Evolutionary conservation across 1,140 invertebrate species (phyloP).

Genomic region (Diprion similis): DNA sequence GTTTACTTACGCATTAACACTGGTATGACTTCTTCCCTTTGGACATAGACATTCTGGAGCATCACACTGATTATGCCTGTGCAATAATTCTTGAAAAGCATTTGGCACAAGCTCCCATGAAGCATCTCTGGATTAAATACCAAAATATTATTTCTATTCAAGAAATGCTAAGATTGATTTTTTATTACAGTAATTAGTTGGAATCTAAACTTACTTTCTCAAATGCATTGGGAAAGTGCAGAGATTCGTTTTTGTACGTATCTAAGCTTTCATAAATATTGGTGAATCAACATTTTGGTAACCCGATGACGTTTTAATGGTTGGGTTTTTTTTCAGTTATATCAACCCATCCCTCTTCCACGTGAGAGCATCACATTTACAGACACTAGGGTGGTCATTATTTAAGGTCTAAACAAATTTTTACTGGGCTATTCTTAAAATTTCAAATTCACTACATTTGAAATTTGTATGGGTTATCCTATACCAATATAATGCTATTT

Average conservation of each 20-base stretch:
- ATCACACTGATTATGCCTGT: slow-evolving; percentile 67
- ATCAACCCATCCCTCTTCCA: too few species aligned
- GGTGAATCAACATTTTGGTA: background rate
- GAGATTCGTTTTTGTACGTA: background rate
- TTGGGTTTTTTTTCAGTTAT: too few species aligned
- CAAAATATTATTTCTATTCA: slow-evolving; percentile 17
- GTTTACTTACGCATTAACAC: slow-evolving; percentile 58
- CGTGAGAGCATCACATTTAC: too few species aligned
- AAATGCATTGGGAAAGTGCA: too few species aligned
- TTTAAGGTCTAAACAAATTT: too few species aligned
- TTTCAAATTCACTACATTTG: too few species aligned
- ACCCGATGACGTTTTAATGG: background rate
- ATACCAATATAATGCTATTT: too few species aligned
- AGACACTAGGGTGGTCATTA: too few species aligned
- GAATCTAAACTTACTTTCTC: background rate
- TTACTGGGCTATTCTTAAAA: too few species aligned
- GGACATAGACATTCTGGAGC: slow-evolving; percentile 65
- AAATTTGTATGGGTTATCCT: too few species aligned
- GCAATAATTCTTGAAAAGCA: slow-evolving; percentile 68
- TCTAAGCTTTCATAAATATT: background rate
- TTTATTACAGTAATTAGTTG: background rate
- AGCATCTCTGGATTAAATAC: slow-evolving; percentile 64
- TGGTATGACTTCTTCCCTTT: slow-evolving; percentile 62
- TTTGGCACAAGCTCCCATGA: slow-evolving; percentile 73
- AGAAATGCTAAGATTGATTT: background rate